Base-by-base conservation (phyloP, 2,113 vertebrate species). In the Ceyx melanurus region DNA sequence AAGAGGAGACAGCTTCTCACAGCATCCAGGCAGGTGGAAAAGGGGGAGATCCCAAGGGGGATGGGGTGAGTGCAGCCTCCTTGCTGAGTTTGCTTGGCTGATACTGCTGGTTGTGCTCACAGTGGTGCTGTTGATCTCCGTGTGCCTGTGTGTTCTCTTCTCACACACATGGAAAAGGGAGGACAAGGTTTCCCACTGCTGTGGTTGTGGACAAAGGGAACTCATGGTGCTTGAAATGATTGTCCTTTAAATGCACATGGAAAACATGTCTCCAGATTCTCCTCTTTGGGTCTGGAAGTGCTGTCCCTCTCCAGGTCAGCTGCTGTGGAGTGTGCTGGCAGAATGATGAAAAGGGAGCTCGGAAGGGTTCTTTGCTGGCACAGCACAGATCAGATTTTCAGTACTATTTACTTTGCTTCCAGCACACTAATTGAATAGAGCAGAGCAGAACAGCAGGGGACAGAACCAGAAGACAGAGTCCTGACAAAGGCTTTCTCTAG, bases 371-470 rank as follows among this genome's bases (percentile, higher is more conserved):
- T 93, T 82, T 96, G 74, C 60, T 94, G 90, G 87, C 83, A 86
- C 88, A 85, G 54, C 64, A 92, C 70, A 86, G 62, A 91, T 90
- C 79, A 86, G 71, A 87, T 84, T 88, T 93, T 82, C 70, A 80
- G 78, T 91, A 93, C 85, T 94, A 96, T 94, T 94, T 94, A 74
- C 79, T 96, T 95, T 90, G 92, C 92, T 95, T 96, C 93, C 89
- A 96, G 83, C 64, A 92, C 90, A 51, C 88, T 97, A 97, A 97
- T 95, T 97, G 94, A 97, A 97, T 97, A 95, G 82, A 97, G 74
- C 74, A 85, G 95, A 95, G 85, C 89, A 79, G 87, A 97, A 89
- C 96, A 93, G 82, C 93, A 93, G 91, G 91, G 66, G 65, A 93
- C 66, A 85, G 82, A 85, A 92, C 64, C 35, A 87, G 87, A 92